A percentile compares a stretch with the other conserved stretches of the same genome.
Conservation (phyloP, 1,140 invertebrate species). For the Panonychus citri region DNA sequence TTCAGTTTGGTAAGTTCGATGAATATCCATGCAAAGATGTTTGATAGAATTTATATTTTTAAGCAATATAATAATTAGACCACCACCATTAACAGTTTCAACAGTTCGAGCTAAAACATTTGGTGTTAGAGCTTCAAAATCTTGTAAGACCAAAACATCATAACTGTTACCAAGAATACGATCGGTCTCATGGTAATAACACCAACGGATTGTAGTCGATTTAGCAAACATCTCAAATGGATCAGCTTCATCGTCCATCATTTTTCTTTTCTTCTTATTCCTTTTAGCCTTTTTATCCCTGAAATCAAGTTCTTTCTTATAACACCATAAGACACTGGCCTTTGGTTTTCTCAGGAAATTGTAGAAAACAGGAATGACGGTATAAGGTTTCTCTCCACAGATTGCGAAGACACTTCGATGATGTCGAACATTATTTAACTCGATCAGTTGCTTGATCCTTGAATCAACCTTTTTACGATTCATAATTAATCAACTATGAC, state of each 20-base stretch:
- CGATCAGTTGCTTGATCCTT: constrained; percentile 75
- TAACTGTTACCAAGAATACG: constrained; percentile 94
- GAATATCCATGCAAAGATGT: constrained; percentile 98
- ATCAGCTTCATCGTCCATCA: constrained; percentile 80
- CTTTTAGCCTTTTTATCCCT: constrained; percentile 80
- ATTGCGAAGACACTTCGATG: constrained; percentile 80
- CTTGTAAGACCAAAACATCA: constrained; percentile 33
- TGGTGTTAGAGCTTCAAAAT: constrained; percentile 98
- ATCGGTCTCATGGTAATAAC: constrained; percentile 89
- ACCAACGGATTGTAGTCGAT: constrained; percentile 85
- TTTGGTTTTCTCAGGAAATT: constrained; percentile 85
- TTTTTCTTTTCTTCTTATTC: constrained; percentile 61
- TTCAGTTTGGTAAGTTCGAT: constrained; percentile 80
- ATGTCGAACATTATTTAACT: constrained; percentile 72
- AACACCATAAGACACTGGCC: constrained; percentile 86
- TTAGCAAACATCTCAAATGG: constrained; percentile 89
- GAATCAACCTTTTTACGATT: constrained; percentile 66
- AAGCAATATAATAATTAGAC: constrained; percentile 62
- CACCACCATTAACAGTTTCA: constrained; percentile 96
- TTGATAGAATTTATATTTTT: constrained; percentile 55
- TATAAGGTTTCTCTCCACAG: constrained; percentile 75
- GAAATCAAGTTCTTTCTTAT: constrained; percentile 87
- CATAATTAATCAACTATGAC: not conserved
- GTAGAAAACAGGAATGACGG: constrained; percentile 77
- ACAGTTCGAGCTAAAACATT: constrained; percentile 89